Percentiles rank a stretch among this genome's conserved stretches.
Evolutionary conservation across 2,888 invertebrate genomes (phyloP).

Genomic region (Dione vanillae): DNA sequence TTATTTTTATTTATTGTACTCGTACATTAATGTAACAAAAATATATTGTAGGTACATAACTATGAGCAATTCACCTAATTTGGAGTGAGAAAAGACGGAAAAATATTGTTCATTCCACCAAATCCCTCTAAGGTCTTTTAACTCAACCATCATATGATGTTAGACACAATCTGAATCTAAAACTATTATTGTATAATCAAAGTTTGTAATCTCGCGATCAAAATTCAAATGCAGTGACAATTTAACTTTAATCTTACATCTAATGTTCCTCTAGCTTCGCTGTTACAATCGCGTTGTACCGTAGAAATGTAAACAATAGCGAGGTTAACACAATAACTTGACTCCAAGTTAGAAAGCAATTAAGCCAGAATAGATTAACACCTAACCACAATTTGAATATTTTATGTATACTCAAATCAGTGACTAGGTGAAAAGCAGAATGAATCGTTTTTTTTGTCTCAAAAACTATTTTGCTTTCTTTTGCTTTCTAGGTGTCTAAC

Average conservation of each 20-base stretch:
- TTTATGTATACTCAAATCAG: constrained; percentile 1
- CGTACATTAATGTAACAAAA: too few relatives aligned
- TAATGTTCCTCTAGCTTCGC: neutral
- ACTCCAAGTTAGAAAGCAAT: constrained; percentile 32
- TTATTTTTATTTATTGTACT: too few relatives aligned
- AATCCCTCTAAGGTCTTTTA: too few relatives aligned
- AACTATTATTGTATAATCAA: neutral
- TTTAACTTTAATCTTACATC: constrained; percentile 18
- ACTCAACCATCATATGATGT: neutral
- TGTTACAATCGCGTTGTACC: constrained; percentile 11
- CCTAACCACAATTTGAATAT: constrained; percentile 28
- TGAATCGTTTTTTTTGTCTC: neutral
- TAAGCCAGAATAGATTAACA: constrained; percentile 30
- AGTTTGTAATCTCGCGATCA: constrained; percentile 12
- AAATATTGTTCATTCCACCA: too few relatives aligned
- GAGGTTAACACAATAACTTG: constrained; percentile 29
- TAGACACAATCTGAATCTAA: neutral
- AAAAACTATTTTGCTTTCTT: neutral
- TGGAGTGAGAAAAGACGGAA: too few relatives aligned
- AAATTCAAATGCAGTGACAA: constrained; percentile 27
- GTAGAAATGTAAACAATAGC: constrained; percentile 24
- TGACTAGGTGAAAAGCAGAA: neutral
- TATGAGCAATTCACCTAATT: too few relatives aligned
- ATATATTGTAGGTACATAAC: too few relatives aligned
- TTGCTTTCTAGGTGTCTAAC: too few relatives aligned